Conservation (phyloP, 2,113 vertebrate species). For the Deroptyus accipitrinus region DNA sequence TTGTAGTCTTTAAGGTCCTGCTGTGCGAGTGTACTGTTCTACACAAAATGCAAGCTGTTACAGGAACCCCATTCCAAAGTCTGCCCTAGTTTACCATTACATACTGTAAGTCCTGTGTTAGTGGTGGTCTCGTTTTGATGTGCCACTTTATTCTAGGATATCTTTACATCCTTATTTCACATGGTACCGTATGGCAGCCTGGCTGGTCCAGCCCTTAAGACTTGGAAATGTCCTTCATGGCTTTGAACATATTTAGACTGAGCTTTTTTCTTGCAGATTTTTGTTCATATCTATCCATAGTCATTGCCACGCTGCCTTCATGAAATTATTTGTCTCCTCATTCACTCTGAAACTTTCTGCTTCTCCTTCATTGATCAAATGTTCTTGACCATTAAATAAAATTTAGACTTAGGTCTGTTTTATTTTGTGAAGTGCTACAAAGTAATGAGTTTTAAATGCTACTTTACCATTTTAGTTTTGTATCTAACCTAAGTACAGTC, state of each 20-base stretch:
- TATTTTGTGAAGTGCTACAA: not conserved
- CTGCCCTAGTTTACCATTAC: not conserved
- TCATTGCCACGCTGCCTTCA: not conserved
- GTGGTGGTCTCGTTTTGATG: not conserved
- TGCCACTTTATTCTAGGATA: not conserved
- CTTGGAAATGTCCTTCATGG: not conserved
- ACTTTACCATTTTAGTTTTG: not conserved
- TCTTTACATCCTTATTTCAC: not conserved
- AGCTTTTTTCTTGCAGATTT: not conserved
- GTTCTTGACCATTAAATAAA: not conserved
- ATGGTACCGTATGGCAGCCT: not conserved
- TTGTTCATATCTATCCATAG: not conserved
- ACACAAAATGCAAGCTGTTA: not conserved
- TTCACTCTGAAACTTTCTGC: not conserved
- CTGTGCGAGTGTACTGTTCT: not conserved
- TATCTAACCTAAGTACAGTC: not conserved
- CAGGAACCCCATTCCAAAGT: not conserved
- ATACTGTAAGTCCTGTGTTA: not conserved
- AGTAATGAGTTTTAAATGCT: not conserved
- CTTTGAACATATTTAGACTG: not conserved
- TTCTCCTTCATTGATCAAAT: not conserved
- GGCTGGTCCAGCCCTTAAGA: not conserved
- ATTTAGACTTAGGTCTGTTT: not conserved
- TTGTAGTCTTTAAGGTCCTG: not conserved
- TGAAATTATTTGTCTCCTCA: not conserved